These are phyloP conservation scores for Gila robusta DNA, from an alignment of 2,797 vertebrate species.

Conservation along the genomic window DNA sequence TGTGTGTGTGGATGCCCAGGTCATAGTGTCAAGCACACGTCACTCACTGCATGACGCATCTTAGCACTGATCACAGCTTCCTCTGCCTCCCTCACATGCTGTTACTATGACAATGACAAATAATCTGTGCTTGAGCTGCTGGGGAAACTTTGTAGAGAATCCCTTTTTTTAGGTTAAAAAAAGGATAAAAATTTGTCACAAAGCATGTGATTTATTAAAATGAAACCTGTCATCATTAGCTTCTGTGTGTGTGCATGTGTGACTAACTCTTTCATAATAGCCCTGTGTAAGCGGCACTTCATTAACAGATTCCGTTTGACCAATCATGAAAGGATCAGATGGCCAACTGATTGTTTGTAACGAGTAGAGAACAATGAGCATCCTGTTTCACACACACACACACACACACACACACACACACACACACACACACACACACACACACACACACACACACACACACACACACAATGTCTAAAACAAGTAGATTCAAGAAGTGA, in stretches of 20 bases:
- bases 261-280: slow-evolving; percentile 32
- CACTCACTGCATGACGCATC: slow-evolving; percentile 36
- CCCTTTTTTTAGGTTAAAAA: neutral
- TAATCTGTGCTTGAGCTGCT: slow-evolving; percentile 24
- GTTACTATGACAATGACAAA: slow-evolving; percentile 44
- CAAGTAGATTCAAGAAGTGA: neutral
- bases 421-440: neutral
- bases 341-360: slow-evolving; percentile 48
- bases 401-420: slow-evolving; percentile 4
- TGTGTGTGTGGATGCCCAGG: slow-evolving; percentile 32
- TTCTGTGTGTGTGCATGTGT: neutral
- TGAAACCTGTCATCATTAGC: neutral
- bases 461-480: slow-evolving; percentile 12
- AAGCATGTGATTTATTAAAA: slow-evolving; percentile 31
- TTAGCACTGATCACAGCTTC: slow-evolving; percentile 29
- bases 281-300: slow-evolving; percentile 24
- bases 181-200: neutral
- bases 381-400: slow-evolving; percentile 33
- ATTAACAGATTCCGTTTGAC: slow-evolving; percentile 52
- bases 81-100: slow-evolving; percentile 17
- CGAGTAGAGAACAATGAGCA: slow-evolving; percentile 44
- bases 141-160: slow-evolving; percentile 31
- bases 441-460: neutral
- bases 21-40: slow-evolving; percentile 30
- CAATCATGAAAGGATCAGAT: slow-evolving; percentile 29